A percentile compares a stretch with the other conserved stretches of the same genome.
phyloP scores from a whole-genome alignment of 2,113 vertebrate species.

The Tetrao urogallus region DNA sequence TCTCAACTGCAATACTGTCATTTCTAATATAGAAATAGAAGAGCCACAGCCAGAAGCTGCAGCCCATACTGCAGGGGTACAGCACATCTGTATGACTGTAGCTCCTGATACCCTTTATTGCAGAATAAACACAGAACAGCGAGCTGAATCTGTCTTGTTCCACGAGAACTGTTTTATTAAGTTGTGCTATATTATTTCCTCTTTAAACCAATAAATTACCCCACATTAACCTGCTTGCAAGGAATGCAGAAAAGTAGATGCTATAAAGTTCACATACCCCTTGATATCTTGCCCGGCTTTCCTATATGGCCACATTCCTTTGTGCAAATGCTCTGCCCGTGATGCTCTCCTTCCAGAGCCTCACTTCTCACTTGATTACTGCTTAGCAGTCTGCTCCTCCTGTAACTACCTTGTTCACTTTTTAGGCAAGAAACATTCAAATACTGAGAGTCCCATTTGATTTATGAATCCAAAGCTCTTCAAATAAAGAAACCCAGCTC shows the following conservation, averaged over 20 bases:
- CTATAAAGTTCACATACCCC: background rate
- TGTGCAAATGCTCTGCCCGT: background rate
- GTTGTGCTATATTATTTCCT: background rate
- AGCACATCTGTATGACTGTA: background rate
- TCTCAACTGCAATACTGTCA: background rate
- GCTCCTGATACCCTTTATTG: background rate
- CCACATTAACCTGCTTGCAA: background rate
- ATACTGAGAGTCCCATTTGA: background rate
- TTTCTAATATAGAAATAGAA: background rate
- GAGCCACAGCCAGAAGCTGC: too few species aligned
- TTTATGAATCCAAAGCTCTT: background rate
- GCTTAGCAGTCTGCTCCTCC: conserved; percentile 17
- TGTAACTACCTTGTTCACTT: background rate
- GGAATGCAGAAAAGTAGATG: background rate
- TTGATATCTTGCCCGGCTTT: background rate
- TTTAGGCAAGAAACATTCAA: background rate
- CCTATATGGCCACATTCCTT: conserved; percentile 59
- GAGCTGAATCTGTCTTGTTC: background rate
- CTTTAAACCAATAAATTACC: background rate
- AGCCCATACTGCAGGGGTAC: too few species aligned
- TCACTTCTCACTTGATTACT: background rate
- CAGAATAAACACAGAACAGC: background rate
- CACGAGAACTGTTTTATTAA: background rate
- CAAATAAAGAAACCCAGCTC: background rate
- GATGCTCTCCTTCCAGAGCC: background rate